Evolutionary conservation across 2,888 invertebrate genomes (phyloP).

Genomic region (Lepidonotus clava): DNA sequence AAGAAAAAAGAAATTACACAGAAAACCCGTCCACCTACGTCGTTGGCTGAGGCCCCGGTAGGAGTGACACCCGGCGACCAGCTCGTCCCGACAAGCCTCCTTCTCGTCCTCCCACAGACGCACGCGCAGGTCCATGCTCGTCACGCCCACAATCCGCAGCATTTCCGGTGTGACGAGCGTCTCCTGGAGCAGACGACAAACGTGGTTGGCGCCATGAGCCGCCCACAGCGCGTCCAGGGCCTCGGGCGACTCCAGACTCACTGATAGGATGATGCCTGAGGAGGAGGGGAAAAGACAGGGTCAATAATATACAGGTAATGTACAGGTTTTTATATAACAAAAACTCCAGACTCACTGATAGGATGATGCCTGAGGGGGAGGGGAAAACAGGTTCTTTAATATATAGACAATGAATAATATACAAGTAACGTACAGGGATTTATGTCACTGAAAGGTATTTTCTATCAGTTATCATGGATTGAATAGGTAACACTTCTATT

Average conservation of each 20-base stretch:
- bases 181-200: constrained; percentile 67
- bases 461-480: too few relatives aligned
- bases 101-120: constrained; percentile 73
- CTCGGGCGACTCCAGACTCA: constrained; percentile 68
- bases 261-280: constrained; percentile 70
- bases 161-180: constrained; percentile 67
- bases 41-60: constrained; percentile 16
- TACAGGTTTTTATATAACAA: too few relatives aligned
- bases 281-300: too few relatives aligned
- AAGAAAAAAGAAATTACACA: too few relatives aligned
- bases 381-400: too few relatives aligned
- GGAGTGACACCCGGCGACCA: constrained; percentile 42
- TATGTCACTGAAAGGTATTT: too few relatives aligned
- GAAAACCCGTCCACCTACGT: too few relatives aligned
- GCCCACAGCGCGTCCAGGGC: constrained; percentile 69
- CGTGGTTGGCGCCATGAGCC: constrained; percentile 65
- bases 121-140: constrained; percentile 67
- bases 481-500: too few relatives aligned
- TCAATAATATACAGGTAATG: too few relatives aligned
- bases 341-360: constrained; percentile 72
- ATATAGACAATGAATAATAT: too few relatives aligned
- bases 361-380: constrained; percentile 69
- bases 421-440: too few relatives aligned
- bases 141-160: constrained; percentile 65
- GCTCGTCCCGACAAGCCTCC: constrained; percentile 68